These are phyloP conservation scores for Phoenicopterus ruber DNA, from an alignment of 2,113 vertebrate genomes.

Conservation along the genomic window DNA sequence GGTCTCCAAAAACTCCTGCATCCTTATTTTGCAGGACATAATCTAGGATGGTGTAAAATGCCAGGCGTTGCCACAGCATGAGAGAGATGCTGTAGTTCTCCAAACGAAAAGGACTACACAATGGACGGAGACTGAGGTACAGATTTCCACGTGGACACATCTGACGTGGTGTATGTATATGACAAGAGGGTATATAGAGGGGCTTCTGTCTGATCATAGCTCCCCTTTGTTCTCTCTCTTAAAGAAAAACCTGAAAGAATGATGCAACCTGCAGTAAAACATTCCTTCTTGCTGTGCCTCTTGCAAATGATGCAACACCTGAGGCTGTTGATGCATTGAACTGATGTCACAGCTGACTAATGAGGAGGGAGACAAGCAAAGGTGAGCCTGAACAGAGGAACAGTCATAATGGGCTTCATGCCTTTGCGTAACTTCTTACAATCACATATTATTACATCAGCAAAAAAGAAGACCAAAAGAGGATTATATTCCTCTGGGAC, in stretches of 20 bases:
- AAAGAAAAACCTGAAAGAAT: neutral
- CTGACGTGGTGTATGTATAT: fast-evolving
- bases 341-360: neutral
- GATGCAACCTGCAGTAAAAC: neutral
- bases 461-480: neutral
- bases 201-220: neutral
- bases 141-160: fast-evolving
- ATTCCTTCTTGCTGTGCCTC: neutral
- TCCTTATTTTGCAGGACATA: neutral
- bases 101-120: neutral
- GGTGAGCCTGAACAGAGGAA: neutral
- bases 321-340: neutral
- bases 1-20: neutral
- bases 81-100: neutral
- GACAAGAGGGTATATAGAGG: neutral
- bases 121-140: neutral
- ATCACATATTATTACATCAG: neutral
- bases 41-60: neutral
- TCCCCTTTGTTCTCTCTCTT: neutral
- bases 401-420: fast-evolving
- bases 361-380: neutral
- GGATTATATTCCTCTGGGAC: neutral
- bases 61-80: neutral
- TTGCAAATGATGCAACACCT: neutral
- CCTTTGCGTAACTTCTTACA: neutral